Conservation (phyloP, 2,797 vertebrate species). For the Sebastes diploproa region DNA sequence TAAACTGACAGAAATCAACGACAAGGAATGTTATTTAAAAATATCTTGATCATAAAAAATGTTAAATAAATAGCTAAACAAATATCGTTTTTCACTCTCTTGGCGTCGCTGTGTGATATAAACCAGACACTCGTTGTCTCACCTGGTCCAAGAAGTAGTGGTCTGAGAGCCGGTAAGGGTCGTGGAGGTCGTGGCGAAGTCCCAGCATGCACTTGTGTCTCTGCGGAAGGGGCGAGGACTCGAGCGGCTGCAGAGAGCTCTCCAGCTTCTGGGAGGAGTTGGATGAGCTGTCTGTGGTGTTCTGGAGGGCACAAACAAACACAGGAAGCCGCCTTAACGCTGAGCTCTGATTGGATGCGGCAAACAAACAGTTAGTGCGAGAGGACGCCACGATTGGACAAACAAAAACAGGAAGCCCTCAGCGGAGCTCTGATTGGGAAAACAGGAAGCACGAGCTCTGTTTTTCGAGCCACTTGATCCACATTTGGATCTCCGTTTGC, state of each 20-base stretch:
- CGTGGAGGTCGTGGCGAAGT: conserved; percentile 88
- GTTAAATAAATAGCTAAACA: neutral
- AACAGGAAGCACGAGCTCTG: conserved; percentile 68
- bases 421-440: conserved; percentile 56
- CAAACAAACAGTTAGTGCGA: conserved; percentile 49
- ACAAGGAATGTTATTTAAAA: neutral
- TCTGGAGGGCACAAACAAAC: conserved; percentile 83
- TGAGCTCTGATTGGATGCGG: conserved; percentile 53
- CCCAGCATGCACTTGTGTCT: conserved; percentile 89
- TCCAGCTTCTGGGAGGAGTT: conserved; percentile 98
- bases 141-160: conserved; percentile 95
- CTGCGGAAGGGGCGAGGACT: conserved; percentile 89
- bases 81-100: neutral
- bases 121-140: conserved; percentile 36
- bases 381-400: conserved; percentile 62
- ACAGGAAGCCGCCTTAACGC: conserved; percentile 64
- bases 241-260: conserved; percentile 86
- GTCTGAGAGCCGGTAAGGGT: conserved; percentile 88
- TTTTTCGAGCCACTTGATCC: conserved; percentile 41
- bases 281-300: conserved; percentile 96
- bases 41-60: neutral
- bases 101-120: neutral
- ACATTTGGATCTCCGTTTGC: conserved; percentile 19
- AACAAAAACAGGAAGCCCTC: conserved; percentile 78
- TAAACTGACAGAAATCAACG: neutral